Percentiles rank a stretch among this genome's conserved stretches.
phyloP scores from a whole-genome alignment of 2,113 vertebrate species.

The Coracopsis vasa region DNA sequence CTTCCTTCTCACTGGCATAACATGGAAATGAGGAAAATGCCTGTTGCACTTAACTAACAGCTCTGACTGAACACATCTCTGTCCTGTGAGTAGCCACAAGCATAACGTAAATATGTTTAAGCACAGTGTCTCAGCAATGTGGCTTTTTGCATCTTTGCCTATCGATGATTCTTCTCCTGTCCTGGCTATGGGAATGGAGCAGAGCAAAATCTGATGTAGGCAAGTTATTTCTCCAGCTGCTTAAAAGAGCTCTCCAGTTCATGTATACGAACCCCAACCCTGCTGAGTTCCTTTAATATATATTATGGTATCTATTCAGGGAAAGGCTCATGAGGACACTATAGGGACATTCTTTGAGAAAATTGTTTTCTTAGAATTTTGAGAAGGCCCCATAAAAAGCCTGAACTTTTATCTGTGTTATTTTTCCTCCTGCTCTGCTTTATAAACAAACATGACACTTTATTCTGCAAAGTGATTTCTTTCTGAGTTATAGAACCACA shows the following conservation, averaged over 20 bases:
- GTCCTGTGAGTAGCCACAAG: background rate
- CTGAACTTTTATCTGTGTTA: constrained; percentile 30
- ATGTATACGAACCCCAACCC: background rate
- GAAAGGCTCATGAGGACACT: background rate
- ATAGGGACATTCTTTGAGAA: background rate
- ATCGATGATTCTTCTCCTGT: background rate
- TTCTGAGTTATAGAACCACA: constrained; percentile 43
- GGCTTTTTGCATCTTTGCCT: background rate
- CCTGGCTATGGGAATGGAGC: background rate
- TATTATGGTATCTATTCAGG: background rate
- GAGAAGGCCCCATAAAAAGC: constrained; percentile 8
- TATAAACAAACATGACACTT: constrained; percentile 62
- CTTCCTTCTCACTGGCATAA: background rate
- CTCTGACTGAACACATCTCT: background rate
- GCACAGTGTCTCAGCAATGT: background rate
- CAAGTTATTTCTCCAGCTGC: background rate
- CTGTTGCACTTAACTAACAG: background rate
- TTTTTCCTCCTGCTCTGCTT: background rate
- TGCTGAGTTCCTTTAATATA: background rate
- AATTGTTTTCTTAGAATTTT: constrained; percentile 23
- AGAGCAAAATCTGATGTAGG: background rate
- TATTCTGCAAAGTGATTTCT: constrained; percentile 57
- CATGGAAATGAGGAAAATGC: background rate
- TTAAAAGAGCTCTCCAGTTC: background rate
- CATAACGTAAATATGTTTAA: background rate